Evolutionary conservation across 2,888 invertebrate species (phyloP).

Genomic region (Pinctada fucata): DNA sequence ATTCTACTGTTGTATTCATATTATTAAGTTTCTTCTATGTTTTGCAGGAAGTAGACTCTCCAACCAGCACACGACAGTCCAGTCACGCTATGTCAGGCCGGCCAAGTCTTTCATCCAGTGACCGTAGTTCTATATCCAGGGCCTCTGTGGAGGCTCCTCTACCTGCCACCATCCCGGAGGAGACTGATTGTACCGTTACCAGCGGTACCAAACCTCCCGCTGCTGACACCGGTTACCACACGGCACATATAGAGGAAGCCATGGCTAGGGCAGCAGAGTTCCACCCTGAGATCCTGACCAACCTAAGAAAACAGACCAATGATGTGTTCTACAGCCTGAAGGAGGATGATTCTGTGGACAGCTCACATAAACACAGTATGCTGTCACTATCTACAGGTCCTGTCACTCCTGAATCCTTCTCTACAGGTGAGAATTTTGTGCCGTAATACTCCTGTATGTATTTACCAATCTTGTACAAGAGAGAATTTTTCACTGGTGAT

Average conservation of each 20-base stretch:
- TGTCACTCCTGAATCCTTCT: constrained; percentile 51
- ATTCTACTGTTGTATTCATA: neutral
- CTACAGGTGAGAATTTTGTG: constrained; percentile 45
- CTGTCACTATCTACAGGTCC: constrained; percentile 48
- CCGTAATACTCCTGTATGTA: neutral
- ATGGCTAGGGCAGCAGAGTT: constrained; percentile 53
- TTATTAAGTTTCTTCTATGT: neutral
- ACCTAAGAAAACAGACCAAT: constrained; percentile 56
- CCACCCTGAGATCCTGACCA: constrained; percentile 49
- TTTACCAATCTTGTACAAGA: too few species aligned
- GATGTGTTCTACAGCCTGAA: constrained; percentile 44
- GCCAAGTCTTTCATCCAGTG: constrained; percentile 39
- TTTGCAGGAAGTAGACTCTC: constrained; percentile 36
- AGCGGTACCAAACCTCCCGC: constrained; percentile 7
- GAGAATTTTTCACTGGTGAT: too few species aligned
- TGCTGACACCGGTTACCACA: constrained; percentile 32
- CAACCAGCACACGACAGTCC: constrained; percentile 32
- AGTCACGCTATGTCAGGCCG: constrained; percentile 23
- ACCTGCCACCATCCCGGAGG: constrained; percentile 27
- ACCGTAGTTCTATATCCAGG: constrained; percentile 30
- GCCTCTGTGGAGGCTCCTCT: constrained; percentile 27
- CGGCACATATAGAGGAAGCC: constrained; percentile 48
- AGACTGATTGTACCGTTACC: neutral
- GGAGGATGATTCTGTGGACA: constrained; percentile 20
- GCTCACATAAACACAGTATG: constrained; percentile 31